Conservation (phyloP, 2,888 invertebrate genomes). For the Andrena hattorfiana region DNA sequence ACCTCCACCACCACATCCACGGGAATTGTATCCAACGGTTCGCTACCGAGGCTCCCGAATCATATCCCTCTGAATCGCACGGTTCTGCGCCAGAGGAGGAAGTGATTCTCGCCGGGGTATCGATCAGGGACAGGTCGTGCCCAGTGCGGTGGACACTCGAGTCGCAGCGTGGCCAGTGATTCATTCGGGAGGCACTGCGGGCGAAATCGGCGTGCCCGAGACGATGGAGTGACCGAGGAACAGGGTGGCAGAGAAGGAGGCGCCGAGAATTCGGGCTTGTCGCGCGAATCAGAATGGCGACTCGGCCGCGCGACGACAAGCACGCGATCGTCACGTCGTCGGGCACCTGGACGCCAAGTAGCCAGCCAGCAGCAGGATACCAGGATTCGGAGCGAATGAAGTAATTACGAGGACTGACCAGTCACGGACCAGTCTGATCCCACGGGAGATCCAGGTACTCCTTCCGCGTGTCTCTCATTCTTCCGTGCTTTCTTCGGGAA, state of each 20-base stretch:
- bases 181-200: neutral
- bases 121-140: neutral
- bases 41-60: slow-evolving; percentile 24
- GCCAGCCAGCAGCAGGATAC: slow-evolving; percentile 57
- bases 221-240: slow-evolving; percentile 3
- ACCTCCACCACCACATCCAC: neutral
- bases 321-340: slow-evolving; percentile 50
- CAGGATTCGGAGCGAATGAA: slow-evolving; percentile 70
- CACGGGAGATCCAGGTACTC: slow-evolving; percentile 69
- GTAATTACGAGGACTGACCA: slow-evolving; percentile 66
- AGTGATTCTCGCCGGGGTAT: slow-evolving; percentile 21
- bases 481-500: slow-evolving; percentile 46
- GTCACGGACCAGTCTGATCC: slow-evolving; percentile 69
- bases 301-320: slow-evolving; percentile 27
- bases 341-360: slow-evolving; percentile 45
- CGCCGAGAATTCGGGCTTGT: neutral
- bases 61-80: slow-evolving; percentile 33
- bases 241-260: neutral
- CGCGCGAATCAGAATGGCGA: slow-evolving; percentile 65
- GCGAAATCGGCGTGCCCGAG: neutral
- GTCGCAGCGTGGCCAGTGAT: neutral
- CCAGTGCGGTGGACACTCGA: neutral
- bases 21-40: slow-evolving; percentile 30
- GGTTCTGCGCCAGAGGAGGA: slow-evolving; percentile 17
- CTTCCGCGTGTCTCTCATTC: slow-evolving; percentile 61